Percentiles rank a stretch among this genome's conserved stretches.
Conservation (phyloP, 1,140 invertebrate genomes). For the Cyclina sinensis region DNA sequence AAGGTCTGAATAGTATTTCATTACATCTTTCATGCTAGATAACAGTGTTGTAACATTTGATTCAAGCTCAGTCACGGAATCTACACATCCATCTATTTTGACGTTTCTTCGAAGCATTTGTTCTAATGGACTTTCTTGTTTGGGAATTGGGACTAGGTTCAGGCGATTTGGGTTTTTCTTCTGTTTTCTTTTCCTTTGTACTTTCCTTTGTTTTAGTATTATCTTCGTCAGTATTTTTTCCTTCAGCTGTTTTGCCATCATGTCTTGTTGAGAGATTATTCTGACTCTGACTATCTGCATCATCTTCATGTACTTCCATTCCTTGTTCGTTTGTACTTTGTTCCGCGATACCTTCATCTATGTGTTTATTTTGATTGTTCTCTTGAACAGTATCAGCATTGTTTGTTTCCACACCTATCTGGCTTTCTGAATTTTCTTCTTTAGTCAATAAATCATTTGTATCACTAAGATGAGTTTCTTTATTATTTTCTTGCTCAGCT, state of each 20-base stretch:
- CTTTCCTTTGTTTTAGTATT: not conserved
- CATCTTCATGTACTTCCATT: not conserved
- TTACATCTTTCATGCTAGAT: slow-evolving; percentile 38
- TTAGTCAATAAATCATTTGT: not conserved
- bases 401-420: not conserved
- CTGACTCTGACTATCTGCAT: not conserved
- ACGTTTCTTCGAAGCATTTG: slow-evolving; percentile 49
- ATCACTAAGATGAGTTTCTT: not conserved
- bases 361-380: not conserved
- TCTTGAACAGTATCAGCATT: not conserved
- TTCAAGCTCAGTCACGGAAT: slow-evolving; percentile 8
- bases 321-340: slow-evolving; percentile 13
- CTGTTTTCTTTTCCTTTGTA: not conserved
- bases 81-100: slow-evolving; percentile 12
- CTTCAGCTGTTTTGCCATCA: not conserved
- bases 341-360: not conserved
- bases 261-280: not conserved
- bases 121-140: slow-evolving; percentile 56
- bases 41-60: slow-evolving; percentile 13
- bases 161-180: not conserved
- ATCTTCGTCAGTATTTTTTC: not conserved
- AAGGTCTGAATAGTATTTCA: slow-evolving; percentile 51
- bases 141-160: not conserved
- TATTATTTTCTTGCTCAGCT: too few species aligned
- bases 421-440: not conserved